Conservation (phyloP, 2,113 vertebrate genomes). For the Falco punctatus region DNA sequence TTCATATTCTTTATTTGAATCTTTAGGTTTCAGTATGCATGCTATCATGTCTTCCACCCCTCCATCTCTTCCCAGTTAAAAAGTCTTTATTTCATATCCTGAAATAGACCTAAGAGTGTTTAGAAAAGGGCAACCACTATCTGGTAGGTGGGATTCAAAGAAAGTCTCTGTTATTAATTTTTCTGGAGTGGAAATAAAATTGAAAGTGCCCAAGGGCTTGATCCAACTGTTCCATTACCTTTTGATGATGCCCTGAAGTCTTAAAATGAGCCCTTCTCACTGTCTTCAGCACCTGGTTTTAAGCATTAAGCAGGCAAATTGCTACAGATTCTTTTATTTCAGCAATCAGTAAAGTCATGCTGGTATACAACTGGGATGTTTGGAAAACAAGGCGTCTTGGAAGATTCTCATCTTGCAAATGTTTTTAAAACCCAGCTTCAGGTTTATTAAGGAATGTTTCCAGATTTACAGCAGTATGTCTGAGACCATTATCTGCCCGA, state of each 20-base stretch:
- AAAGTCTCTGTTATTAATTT: background rate
- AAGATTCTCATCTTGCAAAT: background rate
- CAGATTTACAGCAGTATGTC: background rate
- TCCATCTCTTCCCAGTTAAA: background rate
- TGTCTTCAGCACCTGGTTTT: background rate
- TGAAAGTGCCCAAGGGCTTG: background rate
- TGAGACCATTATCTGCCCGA: background rate
- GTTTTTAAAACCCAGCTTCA: background rate
- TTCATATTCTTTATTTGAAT: background rate
- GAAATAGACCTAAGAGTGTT: background rate
- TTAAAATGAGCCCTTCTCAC: background rate
- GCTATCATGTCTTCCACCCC: background rate
- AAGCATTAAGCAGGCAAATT: background rate
- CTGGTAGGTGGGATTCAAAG: background rate
- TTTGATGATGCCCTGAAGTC: background rate
- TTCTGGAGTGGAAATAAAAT: background rate
- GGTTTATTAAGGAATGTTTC: background rate
- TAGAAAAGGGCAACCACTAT: background rate
- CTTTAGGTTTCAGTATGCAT: background rate
- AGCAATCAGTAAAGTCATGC: background rate
- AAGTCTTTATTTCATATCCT: background rate
- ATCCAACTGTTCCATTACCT: background rate
- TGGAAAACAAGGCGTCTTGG: background rate
- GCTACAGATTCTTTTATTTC: background rate
- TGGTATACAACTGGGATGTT: background rate